Base-by-base conservation (phyloP, 2,888 invertebrate species). In the Lithosia quadra region DNA sequence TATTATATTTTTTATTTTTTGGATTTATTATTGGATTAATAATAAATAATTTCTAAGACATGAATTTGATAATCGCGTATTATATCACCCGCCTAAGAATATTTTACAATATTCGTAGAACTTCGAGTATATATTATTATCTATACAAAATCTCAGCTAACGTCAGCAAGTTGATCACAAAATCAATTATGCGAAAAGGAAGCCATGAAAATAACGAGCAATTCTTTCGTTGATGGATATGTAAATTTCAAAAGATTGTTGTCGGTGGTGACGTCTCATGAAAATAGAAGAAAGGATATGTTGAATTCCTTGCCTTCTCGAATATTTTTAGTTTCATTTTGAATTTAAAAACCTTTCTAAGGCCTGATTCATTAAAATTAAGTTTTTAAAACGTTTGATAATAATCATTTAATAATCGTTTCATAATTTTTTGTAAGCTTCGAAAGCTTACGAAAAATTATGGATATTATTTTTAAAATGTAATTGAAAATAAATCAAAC, bases 151-250 rank as follows among this genome's bases (percentile, higher is more conserved):
- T 57, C 58, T 59, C 33, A 13, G n/a, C 28, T 1, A n/a, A 56
- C 55, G 36, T 13, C 49, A 58, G 63, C 58, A 63, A 55, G 22
- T 22, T 72, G 67, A 70, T 69, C 73, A 71, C 72, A 69, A 68
- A 83, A 82, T 81, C 79, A 83, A 86, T 85, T 84, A 84, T 81
- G 74, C 76, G 72, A 65, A 66, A 74, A 78, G 68, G 79, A 84
- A 78, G 71, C 77, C 69, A 72, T 80, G 70, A 77, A 80, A 74
- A 79, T 79, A 84, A 83, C 73, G 73, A 81, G 80, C 74, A 72
- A 73, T 81, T 79, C 7, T 64, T 71, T 43, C 10, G 24, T 72
- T 69, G 65, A 64, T 69, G 71, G 73, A 73, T 80, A 84, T 85
- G 83, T 80, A 84, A 84, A 85, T 85, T 84, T 75, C 39, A 67